Percentiles rank a stretch among this genome's conserved stretches.
Conservation (phyloP, 1,140 invertebrate genomes). For the Drosophila gunungcola region DNA sequence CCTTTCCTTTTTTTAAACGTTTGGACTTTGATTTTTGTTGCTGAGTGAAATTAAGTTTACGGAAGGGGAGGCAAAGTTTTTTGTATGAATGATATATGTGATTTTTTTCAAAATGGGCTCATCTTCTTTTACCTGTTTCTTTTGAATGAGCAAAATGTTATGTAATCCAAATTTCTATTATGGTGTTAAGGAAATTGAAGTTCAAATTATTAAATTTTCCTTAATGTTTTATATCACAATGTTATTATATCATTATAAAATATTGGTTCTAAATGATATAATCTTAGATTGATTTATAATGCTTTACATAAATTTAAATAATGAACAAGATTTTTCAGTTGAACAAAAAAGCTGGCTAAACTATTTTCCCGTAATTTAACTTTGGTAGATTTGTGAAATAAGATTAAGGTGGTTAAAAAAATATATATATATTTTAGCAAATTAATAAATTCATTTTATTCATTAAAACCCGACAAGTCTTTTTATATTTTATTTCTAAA, state of each 20-base stretch:
- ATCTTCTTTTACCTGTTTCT: slow-evolving; percentile 12
- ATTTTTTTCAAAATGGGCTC: not conserved
- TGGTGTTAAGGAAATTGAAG: not conserved
- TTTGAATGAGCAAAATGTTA: slow-evolving; percentile 2
- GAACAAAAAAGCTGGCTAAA: too few relatives aligned
- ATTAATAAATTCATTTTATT: not conserved
- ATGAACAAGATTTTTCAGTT: too few relatives aligned
- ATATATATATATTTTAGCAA: too few relatives aligned
- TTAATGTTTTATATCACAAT: not conserved
- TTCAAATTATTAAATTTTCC: not conserved
- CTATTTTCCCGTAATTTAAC: too few relatives aligned
- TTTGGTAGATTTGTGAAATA: too few relatives aligned
- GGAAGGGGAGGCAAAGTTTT: slow-evolving; percentile 1
- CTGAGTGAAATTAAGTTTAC: slow-evolving; percentile 28
- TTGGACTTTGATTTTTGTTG: slow-evolving; percentile 15
- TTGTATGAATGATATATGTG: not conserved
- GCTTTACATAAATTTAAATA: too few relatives aligned
- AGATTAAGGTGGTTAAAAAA: too few relatives aligned
- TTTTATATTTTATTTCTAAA: not conserved
- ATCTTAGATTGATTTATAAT: too few relatives aligned
- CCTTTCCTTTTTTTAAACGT: slow-evolving; percentile 16
- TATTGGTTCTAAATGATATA: too few relatives aligned
- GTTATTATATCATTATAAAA: too few relatives aligned
- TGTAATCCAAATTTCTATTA: slow-evolving; percentile 5
- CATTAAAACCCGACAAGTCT: not conserved